Evolutionary conservation across 1,140 invertebrate genomes (phyloP), one percentile per base, ranked within the genome.

Genomic region (Trypoxylus dichotomus): DNA sequence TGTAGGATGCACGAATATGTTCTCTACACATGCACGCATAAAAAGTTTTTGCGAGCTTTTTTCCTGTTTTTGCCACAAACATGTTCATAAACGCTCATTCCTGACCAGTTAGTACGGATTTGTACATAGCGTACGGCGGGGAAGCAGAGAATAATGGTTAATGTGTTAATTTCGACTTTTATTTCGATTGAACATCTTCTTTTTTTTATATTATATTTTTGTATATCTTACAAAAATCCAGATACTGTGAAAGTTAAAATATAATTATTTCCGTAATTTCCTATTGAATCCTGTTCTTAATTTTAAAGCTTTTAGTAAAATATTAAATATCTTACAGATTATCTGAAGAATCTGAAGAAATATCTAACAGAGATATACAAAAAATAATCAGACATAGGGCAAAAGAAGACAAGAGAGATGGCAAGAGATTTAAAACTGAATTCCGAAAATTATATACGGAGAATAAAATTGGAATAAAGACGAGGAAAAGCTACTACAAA

Each of bases 1-100:
- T 63, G 60, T 27, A 24, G 60, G 24, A 19, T 63, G 60, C 60
- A 19, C 60, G 60, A 63, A 63, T 63, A 63, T 63, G 21, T 63
- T 63, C 60, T 19, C 60, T 63, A 63, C 60, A 24, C 60, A 24
- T 19, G 2, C 60, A 63, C 60, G 21, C 10, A 63, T 6, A 63
- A 25, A 63, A 63, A 27, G 13, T 63, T 58, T 63, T 63, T 63
- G 60, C 25, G 60, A 19, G 7, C 2, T 58, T 58, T 58, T 58
- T 58, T 8, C 10, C 43, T 47, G 43, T 63, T 63, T 63, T 63
- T 13, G 25, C 60, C 60, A 5, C 60, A 24, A 63, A 27, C 60
- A 63, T 63, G 60, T 63, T 24, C 60, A 63, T 63, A 63, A n/a
- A 63, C 24, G 60, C 1, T 24, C 60, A 63, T 63, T 63, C 21